Percentiles rank a stretch among this genome's conserved stretches.
These are phyloP conservation scores for Erpobdella octoculata DNA, from an alignment of 2,888 invertebrate species.

Conservation along the genomic window DNA sequence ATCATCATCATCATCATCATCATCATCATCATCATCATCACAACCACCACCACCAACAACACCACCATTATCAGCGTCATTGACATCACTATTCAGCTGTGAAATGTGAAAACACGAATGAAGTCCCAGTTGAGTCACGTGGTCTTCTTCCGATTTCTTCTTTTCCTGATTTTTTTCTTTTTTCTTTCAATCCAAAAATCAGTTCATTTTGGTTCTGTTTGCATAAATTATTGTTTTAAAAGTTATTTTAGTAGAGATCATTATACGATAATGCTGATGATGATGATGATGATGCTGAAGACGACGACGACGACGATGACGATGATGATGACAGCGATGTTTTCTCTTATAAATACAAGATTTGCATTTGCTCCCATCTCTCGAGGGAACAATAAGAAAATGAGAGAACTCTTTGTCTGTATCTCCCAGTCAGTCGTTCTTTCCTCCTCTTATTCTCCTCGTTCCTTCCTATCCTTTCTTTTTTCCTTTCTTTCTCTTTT, in stretches of 20 bases:
- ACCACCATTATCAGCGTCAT: slow-evolving; percentile 13
- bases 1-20: slow-evolving; percentile 18
- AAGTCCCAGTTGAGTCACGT: not conserved
- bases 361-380: not conserved
- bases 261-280: not conserved
- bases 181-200: no score
- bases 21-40: slow-evolving; percentile 17
- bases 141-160: not conserved
- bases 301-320: slow-evolving; percentile 26
- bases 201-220: no score
- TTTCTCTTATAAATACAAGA: no score
- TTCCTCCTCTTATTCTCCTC: not conserved
- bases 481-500: no score
- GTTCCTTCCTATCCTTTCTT: no score
- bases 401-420: not conserved
- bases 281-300: slow-evolving; percentile 24
- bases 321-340: slow-evolving; percentile 26
- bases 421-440: not conserved
- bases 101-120: not conserved
- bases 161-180: no score
- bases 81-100: not conserved
- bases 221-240: no score
- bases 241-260: no score
- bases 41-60: not conserved
- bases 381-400: not conserved